A percentile compares a stretch with the other conserved stretches of the same genome.
These are phyloP conservation scores for Teleogryllus occipitalis DNA, from an alignment of 1,140 invertebrate species.

Conservation along the genomic window DNA sequence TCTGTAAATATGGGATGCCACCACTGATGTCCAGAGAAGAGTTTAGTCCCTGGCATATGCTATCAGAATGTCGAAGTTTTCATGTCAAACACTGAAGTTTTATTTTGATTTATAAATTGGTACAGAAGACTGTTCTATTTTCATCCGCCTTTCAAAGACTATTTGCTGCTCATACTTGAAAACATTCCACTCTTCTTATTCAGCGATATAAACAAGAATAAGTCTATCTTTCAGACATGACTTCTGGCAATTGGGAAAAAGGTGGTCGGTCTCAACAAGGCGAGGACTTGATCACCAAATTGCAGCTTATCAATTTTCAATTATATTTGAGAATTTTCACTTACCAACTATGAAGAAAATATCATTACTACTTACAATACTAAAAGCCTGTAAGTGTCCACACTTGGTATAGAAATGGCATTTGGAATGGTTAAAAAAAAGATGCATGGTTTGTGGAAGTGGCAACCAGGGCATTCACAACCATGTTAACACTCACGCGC, in stretches of 20 bases:
- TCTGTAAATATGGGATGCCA: too few relatives aligned
- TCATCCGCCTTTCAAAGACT: neutral
- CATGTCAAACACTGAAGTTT: neutral
- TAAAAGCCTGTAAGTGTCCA: slow-evolving; percentile 17
- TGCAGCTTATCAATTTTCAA: slow-evolving; percentile 2
- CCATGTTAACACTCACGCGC: neutral
- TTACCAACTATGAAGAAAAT: slow-evolving; percentile 9
- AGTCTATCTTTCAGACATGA: neutral
- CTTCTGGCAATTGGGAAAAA: neutral
- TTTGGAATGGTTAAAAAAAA: neutral
- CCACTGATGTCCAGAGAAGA: too few relatives aligned
- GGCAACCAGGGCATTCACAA: neutral
- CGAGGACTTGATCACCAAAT: neutral
- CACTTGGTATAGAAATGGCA: slow-evolving; percentile 7
- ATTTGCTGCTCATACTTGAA: neutral
- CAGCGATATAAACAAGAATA: neutral
- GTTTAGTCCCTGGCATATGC: too few relatives aligned
- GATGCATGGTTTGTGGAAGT: neutral
- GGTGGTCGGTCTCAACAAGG: slow-evolving; percentile 2
- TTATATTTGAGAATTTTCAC: neutral
- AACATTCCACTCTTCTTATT: neutral
- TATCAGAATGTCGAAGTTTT: neutral
- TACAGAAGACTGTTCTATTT: neutral
- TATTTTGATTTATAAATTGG: neutral
- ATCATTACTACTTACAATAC: neutral